Base-by-base conservation (phyloP, 2,888 invertebrate genomes). In the Trimorus sp. region DNA sequence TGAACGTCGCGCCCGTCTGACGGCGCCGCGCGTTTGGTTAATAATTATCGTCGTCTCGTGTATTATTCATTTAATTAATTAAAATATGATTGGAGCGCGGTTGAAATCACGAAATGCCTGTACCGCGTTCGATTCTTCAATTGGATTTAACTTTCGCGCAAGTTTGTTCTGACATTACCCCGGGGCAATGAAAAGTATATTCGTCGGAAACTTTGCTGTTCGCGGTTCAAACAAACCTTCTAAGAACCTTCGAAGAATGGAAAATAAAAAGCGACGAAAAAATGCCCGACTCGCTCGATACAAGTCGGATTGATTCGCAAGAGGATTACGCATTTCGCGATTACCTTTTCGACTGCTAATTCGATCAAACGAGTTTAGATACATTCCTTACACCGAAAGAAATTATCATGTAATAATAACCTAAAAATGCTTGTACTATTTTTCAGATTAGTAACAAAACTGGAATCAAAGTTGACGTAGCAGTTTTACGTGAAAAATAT, bases 111-210 rank as follows among this genome's bases (percentile, higher is more conserved):
- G 63, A 69, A 69, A 69, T 65, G 69, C 68, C 48, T 74, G 74
- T 77, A 65, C 49, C 63, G 45, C 51, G 73, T 77, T 82, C 77
- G 77, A 82, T 77, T 82, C 73, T 69, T 82, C 73, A 77, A 82
- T 77, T 82, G 77, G 63, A 77, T 78, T 82, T 77, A 82, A 82
- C 77, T 82, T 82, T 40, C 38, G 42, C 59, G 14, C 63, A 82
- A 82, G 82, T 82, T 82, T 82, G 77, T 74, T 77, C 77, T 59
- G 63, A 70, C 74, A 74, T 78, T 82, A 65, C 68, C 74, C 54
- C 12, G 49, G 58, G 38, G 77, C 77, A 73, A 77, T 81, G 81
- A 77, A 81, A 77, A 56, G 60, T 81, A 71, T 81, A 81, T 81
- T 77, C 68, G 68, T 45, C 66, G 56, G 14, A 77, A 77, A 81